A percentile compares a stretch with the other conserved stretches of the same genome.
These are phyloP conservation scores for Okapia johnstoni DNA, from an alignment of 2,113 vertebrate genomes.

Conservation along the genomic window DNA sequence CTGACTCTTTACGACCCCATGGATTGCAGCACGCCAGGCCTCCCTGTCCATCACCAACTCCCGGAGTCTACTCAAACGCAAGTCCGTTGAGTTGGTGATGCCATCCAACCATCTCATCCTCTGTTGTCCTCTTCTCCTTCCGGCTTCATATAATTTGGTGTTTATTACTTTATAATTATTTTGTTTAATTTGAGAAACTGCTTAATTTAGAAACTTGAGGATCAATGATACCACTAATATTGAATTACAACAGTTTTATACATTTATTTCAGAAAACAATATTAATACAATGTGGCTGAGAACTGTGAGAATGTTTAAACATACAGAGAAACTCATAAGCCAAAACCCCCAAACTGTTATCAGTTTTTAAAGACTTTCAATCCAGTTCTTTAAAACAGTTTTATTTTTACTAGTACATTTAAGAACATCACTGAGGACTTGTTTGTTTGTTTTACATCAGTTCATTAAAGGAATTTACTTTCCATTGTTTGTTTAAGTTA, in stretches of 20 bases:
- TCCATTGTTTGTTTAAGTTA: not conserved
- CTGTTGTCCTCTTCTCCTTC: too few species aligned
- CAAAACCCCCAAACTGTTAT: not conserved
- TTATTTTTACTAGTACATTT: not conserved
- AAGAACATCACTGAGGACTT: not conserved
- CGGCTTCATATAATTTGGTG: not conserved
- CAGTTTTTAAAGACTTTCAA: not conserved
- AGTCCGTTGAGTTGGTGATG: too few species aligned
- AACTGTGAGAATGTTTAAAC: not conserved
- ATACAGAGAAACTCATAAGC: not conserved
- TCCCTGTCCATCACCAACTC: too few species aligned
- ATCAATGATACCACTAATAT: too few species aligned
- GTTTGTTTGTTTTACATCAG: not conserved
- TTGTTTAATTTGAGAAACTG: too few species aligned
- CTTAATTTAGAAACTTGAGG: too few species aligned
- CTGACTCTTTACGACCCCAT: not conserved
- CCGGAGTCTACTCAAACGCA: too few species aligned
- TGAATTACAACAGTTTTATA: too few species aligned
- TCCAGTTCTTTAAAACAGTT: not conserved
- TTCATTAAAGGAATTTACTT: not conserved
- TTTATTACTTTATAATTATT: too few species aligned
- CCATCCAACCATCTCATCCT: too few species aligned
- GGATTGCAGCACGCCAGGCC: not conserved
- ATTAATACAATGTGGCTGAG: too few species aligned
- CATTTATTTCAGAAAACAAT: too few species aligned